A percentile compares a stretch with the other conserved stretches of the same genome.
Conservation (phyloP, 2,113 vertebrate genomes). For the Campylorhamphus procurvoides region DNA sequence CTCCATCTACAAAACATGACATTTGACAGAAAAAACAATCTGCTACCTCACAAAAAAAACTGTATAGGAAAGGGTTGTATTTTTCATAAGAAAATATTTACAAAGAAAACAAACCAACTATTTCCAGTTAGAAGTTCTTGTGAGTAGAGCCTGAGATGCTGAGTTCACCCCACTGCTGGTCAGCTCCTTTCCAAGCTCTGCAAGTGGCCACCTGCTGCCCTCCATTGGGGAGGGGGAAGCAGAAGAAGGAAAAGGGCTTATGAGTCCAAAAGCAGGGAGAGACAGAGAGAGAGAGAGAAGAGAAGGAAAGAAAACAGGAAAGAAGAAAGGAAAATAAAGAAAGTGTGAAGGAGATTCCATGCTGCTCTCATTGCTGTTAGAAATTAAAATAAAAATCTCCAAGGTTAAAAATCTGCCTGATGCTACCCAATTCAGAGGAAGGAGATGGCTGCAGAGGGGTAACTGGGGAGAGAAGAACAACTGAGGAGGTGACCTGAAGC, state of each 20-base stretch:
- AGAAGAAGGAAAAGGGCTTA: background rate
- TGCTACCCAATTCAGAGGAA: background rate
- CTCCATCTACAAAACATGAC: background rate
- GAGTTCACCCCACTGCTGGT: background rate
- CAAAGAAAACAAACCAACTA: background rate
- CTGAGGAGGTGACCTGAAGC: background rate
- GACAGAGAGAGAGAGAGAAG: too few relatives aligned
- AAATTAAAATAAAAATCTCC: background rate
- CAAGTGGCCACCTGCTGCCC: background rate
- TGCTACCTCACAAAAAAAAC: background rate
- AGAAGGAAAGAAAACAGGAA: background rate
- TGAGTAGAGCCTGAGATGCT: background rate
- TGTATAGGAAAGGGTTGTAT: background rate
- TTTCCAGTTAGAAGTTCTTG: background rate
- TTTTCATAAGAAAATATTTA: background rate
- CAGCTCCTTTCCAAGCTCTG: background rate
- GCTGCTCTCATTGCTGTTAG: background rate
- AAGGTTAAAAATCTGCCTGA: background rate
- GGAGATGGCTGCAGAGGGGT: background rate
- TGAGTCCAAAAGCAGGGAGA: background rate
- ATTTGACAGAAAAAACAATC: constrained; percentile 18
- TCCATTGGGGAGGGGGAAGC: background rate
- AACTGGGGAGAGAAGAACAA: background rate
- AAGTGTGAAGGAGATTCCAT: background rate
- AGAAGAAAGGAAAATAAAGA: background rate